phyloP scores from a whole-genome alignment of 2,113 vertebrate species.

The Microtus pennsylvanicus region DNA sequence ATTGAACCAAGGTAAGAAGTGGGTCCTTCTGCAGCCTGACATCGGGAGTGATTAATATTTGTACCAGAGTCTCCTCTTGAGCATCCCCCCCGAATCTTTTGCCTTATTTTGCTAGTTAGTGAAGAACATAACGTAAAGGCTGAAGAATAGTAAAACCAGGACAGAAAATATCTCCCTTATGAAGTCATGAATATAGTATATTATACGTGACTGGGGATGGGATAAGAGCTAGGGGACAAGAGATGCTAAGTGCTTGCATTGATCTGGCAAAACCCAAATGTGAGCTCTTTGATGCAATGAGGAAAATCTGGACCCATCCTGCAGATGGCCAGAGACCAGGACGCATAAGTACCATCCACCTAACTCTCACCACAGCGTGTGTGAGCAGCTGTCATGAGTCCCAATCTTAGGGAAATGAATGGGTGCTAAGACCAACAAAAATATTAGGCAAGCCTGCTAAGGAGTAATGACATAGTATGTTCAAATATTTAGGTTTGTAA shows the following conservation, averaged over 20 bases:
- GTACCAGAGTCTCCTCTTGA: not conserved
- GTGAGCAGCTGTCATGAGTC: not conserved
- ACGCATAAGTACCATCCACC: not conserved
- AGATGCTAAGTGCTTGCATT: not conserved
- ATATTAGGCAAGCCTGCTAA: not conserved
- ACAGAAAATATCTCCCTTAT: not conserved
- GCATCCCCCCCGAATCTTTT: not conserved
- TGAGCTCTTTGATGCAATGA: not conserved
- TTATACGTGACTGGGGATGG: not conserved
- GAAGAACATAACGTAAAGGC: conserved; percentile 2
- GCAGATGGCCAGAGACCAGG: not conserved
- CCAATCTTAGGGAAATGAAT: conserved; percentile 34
- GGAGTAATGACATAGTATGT: not conserved
- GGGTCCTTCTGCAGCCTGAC: not conserved
- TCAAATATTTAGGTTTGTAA: not conserved
- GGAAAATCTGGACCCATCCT: not conserved
- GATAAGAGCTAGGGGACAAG: not conserved
- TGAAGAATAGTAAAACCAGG: not conserved
- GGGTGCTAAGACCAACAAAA: not conserved
- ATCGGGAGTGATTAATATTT: not conserved
- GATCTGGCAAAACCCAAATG: not conserved
- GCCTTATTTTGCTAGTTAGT: conserved; percentile 38
- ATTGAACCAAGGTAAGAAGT: not conserved
- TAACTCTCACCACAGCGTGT: not conserved
- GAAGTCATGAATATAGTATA: not conserved